These are phyloP conservation scores for Megalonaias nervosa DNA, from an alignment of 1,140 invertebrate genomes.

Conservation along the genomic window DNA sequence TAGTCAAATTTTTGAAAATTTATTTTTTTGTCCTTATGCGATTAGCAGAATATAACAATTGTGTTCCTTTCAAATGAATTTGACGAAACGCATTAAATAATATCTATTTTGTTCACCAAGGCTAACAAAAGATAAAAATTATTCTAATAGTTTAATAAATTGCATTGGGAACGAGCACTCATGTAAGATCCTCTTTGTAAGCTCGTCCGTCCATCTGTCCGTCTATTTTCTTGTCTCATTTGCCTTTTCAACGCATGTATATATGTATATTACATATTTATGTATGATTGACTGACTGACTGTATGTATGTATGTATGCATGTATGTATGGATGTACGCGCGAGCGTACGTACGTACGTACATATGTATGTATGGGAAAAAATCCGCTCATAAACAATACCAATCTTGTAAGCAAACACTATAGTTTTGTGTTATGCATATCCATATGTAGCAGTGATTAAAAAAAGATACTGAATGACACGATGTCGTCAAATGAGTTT, in stretches of 20 bases:
- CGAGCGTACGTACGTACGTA: no score
- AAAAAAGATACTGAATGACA: no score
- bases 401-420: not conserved
- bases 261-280: no score
- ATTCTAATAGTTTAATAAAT: not conserved
- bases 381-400: not conserved
- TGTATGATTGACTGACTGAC: no score
- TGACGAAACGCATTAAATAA: not conserved
- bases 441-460: not conserved
- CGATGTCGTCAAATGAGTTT: no score
- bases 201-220: no score
- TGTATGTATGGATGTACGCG: no score
- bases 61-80: no score
- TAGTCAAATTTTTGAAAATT: not conserved
- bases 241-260: not conserved
- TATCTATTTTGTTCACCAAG: not conserved
- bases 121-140: no score
- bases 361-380: no score
- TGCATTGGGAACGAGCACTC: not conserved
- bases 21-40: not conserved
- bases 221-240: not conserved
- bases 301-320: no score
- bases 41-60: not conserved
- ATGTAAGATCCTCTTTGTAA: not conserved
- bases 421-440: not conserved